A percentile compares a stretch with the other conserved stretches of the same genome.
phyloP scores from a whole-genome alignment of 2,113 vertebrate genomes.

The Ctenomys sociabilis region DNA sequence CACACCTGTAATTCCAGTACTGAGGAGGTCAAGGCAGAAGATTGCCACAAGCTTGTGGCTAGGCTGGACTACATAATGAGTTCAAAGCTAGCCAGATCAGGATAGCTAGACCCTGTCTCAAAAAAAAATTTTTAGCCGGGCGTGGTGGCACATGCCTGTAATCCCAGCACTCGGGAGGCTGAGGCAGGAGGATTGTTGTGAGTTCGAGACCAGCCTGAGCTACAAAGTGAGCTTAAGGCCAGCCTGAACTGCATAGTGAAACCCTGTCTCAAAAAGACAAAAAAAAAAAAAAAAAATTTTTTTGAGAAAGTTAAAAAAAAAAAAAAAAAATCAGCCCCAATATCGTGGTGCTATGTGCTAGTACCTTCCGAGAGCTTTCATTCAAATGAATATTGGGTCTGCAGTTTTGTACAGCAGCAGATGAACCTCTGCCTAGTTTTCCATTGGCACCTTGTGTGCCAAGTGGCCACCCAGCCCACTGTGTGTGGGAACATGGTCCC shows the following conservation, averaged over 20 bases:
- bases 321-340: neutral
- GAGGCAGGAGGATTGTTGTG: too few species aligned
- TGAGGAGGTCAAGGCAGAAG: neutral
- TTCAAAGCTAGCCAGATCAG: neutral
- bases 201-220: too few species aligned
- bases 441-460: conserved; percentile 60
- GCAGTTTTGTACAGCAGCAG: conserved; percentile 50
- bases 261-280: neutral
- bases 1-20: neutral
- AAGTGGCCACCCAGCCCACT: conserved; percentile 73
- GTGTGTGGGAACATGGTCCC: conserved; percentile 27
- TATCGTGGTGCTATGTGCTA: conserved; percentile 31
- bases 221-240: neutral
- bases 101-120: neutral
- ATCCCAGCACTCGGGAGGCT: too few species aligned
- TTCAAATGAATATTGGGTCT: conserved; percentile 13
- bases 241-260: neutral
- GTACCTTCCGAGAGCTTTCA: conserved; percentile 29
- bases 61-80: neutral
- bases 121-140: too few species aligned
- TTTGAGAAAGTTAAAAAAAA: conserved; percentile 2
- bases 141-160: too few species aligned
- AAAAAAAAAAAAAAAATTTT: neutral
- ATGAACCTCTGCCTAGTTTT: conserved; percentile 55
- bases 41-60: neutral